Percentiles rank a stretch among this genome's conserved stretches.
Evolutionary conservation across 1,140 invertebrate species (phyloP).

Genomic region (Psix sp.): DNA sequence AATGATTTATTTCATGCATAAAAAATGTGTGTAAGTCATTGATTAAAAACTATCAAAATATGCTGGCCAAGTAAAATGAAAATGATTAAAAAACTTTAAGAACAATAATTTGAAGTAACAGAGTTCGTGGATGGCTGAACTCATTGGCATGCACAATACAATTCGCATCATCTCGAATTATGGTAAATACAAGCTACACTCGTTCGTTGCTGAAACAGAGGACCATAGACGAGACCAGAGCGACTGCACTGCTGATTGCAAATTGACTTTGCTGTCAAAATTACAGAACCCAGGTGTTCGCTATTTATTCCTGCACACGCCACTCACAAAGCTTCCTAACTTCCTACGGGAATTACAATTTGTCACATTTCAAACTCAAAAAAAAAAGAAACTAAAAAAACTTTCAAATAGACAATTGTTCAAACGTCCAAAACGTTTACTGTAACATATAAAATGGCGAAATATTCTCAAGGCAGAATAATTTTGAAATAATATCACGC

Average conservation of each 20-base stretch:
- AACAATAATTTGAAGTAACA: constrained; percentile 32
- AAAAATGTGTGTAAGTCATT: no score
- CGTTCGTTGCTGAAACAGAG: constrained; percentile 58
- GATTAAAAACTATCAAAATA: no score
- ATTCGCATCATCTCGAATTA: constrained; percentile 72
- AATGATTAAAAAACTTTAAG: constrained; percentile 42
- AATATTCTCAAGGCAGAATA: no score
- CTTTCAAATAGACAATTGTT: no score
- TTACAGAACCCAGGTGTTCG: constrained; percentile 58
- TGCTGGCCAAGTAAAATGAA: constrained; percentile 5
- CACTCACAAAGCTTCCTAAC: not conserved
- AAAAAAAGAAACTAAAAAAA: no score
- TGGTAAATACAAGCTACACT: constrained; percentile 71
- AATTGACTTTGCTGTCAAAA: constrained; percentile 72
- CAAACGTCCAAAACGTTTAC: no score
- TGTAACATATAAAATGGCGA: no score
- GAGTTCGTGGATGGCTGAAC: constrained; percentile 29
- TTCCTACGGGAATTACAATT: no score
- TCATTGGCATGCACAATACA: constrained; percentile 73
- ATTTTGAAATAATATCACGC: no score
- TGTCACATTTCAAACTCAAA: no score
- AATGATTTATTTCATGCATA: no score
- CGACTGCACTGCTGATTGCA: constrained; percentile 68
- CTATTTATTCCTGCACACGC: constrained; percentile 24
- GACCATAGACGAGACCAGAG: constrained; percentile 37